A percentile compares a stretch with the other conserved stretches of the same genome.
Conservation (phyloP, 2,797 vertebrate genomes). For the Oceanodroma leucorhoa region DNA sequence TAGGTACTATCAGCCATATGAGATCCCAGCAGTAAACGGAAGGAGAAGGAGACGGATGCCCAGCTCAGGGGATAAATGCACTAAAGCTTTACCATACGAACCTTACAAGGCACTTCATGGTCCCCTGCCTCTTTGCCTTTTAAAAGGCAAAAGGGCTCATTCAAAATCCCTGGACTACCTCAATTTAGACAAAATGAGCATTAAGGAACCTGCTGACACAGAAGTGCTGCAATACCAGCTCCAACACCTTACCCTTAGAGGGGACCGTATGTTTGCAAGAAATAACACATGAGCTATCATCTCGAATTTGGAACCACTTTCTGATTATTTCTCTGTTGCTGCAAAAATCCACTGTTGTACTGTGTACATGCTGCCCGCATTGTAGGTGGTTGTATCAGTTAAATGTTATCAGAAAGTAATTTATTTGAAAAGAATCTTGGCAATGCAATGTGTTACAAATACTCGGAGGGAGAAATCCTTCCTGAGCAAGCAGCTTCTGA, state of each 20-base stretch:
- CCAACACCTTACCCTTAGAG: slow-evolving; percentile 91
- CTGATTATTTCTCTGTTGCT: slow-evolving; percentile 42
- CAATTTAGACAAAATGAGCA: slow-evolving; percentile 94
- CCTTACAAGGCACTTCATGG: slow-evolving; percentile 83
- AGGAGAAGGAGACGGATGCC: slow-evolving; percentile 88
- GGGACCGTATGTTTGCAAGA: slow-evolving; percentile 87
- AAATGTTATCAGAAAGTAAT: slow-evolving; percentile 54
- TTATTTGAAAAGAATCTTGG: slow-evolving; percentile 30
- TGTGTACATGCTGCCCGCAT: not conserved
- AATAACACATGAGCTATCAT: slow-evolving; percentile 85
- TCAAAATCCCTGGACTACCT: slow-evolving; percentile 98
- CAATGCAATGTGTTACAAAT: slow-evolving; percentile 11
- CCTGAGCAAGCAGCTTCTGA: slow-evolving; percentile 41
- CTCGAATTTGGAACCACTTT: not conserved
- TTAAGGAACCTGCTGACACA: slow-evolving; percentile 91
- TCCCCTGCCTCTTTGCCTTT: slow-evolving; percentile 89
- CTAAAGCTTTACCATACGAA: slow-evolving; percentile 83
- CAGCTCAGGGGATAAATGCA: slow-evolving; percentile 90
- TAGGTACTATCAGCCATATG: slow-evolving; percentile 93
- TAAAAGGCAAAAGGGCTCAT: slow-evolving; percentile 90
- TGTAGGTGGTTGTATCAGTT: slow-evolving; percentile 59
- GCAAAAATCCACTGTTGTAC: slow-evolving; percentile 34
- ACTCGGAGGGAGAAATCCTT: not conserved
- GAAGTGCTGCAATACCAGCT: slow-evolving; percentile 94
- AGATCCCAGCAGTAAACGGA: slow-evolving; percentile 90